Base-by-base conservation (phyloP, 2,797 vertebrate genomes). In the Gallinago solitaria region DNA sequence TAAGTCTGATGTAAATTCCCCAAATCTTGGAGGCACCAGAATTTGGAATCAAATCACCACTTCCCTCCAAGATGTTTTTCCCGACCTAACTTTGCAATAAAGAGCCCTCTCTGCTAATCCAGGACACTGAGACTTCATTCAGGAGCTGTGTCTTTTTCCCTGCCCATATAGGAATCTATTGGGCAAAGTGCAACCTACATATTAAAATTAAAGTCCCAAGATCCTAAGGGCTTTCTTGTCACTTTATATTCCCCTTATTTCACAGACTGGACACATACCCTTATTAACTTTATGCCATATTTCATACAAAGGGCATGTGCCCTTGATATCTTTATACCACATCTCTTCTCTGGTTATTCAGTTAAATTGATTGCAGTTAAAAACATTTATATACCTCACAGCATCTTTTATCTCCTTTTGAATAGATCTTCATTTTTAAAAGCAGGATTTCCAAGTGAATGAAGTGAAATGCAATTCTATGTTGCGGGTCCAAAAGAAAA, bases 291-390 rank as follows among this genome's bases (percentile, higher is more conserved):
- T 45, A 4, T 11, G 23, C 12, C 17, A 9, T 9, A 12, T 80
- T 80, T 71, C 51, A n/a, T 23, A 7, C 16, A 21, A 80, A n/a
- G 50, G 2, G 23, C 20, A 15, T 0, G 0, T 32, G 23, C 3
- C 28, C 6, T 53, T 35, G 56, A 13, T 20, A 9, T 16, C 14
- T 76, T 37, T 27, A 16, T 28, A 11, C 1, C 0, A 12, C 9
- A 21, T 14, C 10, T 27, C 56, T 32, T 45, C n/a, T 47, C 39
- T 24, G 37, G 28, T 41, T 59, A 21, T 10, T 71, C 27, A 20
- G 14, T 17, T 50, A 43, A 45, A 32, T 9, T 35, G 19, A 5
- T 19, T 32, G 30, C 30, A 35, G 32, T 70, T 77, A 39, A 74
- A 80, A 90, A 4, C 17, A 35, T 6, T 73, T 64, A 2, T 6